A percentile compares a stretch with the other conserved stretches of the same genome.
These are phyloP conservation scores for Heterotis niloticus DNA, from an alignment of 2,113 vertebrate genomes.

Conservation along the genomic window DNA sequence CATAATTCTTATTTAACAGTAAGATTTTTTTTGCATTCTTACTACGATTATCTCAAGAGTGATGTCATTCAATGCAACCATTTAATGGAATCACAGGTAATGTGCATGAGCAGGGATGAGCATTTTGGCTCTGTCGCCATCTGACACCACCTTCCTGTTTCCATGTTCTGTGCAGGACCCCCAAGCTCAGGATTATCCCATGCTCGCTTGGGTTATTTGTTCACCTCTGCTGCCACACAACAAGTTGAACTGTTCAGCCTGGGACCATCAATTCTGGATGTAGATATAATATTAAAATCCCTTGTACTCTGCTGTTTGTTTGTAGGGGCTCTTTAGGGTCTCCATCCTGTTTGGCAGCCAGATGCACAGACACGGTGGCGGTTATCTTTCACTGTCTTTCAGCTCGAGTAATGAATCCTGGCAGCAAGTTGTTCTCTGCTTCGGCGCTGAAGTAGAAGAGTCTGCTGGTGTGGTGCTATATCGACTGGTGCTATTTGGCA, in stretches of 20 bases:
- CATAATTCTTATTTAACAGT: too few species aligned
- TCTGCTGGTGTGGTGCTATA: background rate
- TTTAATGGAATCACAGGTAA: background rate
- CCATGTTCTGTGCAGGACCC: background rate
- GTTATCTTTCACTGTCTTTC: background rate
- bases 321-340: background rate
- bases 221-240: too few species aligned
- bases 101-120: background rate
- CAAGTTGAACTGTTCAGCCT: too few species aligned
- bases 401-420: background rate
- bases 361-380: background rate
- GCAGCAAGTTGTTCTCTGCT: background rate
- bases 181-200: too few species aligned
- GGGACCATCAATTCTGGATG: too few species aligned
- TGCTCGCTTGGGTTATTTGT: too few species aligned
- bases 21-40: background rate
- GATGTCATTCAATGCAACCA: background rate
- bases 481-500: background rate
- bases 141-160: background rate
- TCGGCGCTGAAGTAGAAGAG: background rate
- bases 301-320: too few species aligned
- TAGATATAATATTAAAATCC: too few species aligned
- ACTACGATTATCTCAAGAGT: constrained; percentile 4
- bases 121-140: background rate
- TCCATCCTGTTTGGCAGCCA: background rate